phyloP scores from a whole-genome alignment of 2,888 invertebrate genomes.

The Agapostemon virescens region DNA sequence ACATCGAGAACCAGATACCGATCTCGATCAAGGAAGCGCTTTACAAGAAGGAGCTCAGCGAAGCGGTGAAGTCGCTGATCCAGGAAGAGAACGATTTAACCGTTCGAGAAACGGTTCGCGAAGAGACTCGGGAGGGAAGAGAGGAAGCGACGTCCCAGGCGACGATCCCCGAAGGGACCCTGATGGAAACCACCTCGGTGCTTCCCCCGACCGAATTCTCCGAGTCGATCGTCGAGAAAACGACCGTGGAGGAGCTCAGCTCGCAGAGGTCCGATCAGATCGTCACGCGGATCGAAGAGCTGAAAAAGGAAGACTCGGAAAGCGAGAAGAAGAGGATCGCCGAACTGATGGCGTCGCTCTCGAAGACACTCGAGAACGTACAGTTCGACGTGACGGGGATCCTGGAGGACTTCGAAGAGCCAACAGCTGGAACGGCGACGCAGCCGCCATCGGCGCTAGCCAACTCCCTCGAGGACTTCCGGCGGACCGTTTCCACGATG shows the following conservation, averaged over 20 bases:
- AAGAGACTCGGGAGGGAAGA: conserved; percentile 51
- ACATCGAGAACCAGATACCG: conserved; percentile 71
- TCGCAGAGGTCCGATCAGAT: conserved; percentile 39
- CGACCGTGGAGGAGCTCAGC: conserved; percentile 38
- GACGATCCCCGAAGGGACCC: conserved; percentile 55
- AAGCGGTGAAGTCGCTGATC: conserved; percentile 63
- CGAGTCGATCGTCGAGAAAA: conserved; percentile 41
- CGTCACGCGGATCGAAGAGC: conserved; percentile 44
- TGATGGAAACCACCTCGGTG: conserved; percentile 36
- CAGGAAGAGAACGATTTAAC: conserved; percentile 50
- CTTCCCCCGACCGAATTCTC: conserved; percentile 27
- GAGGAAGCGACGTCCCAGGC: conserved; percentile 45
- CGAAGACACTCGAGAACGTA: conserved; percentile 63
- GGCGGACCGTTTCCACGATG: conserved; percentile 59
- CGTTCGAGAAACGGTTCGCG: conserved; percentile 29
- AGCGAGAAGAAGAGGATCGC: background rate
- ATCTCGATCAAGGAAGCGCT: conserved; percentile 69
- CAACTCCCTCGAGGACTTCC: conserved; percentile 67
- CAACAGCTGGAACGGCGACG: conserved; percentile 56
- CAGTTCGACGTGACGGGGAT: conserved; percentile 68
- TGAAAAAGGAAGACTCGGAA: background rate
- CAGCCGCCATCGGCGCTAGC: conserved; percentile 65
- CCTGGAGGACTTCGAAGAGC: conserved; percentile 73
- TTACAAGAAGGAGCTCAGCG: conserved; percentile 68
- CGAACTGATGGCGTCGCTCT: conserved; percentile 33